Percentiles rank a stretch among this genome's conserved stretches.
These are phyloP conservation scores for Meta bourneti DNA, from an alignment of 2,888 invertebrate genomes.

Conservation along the genomic window DNA sequence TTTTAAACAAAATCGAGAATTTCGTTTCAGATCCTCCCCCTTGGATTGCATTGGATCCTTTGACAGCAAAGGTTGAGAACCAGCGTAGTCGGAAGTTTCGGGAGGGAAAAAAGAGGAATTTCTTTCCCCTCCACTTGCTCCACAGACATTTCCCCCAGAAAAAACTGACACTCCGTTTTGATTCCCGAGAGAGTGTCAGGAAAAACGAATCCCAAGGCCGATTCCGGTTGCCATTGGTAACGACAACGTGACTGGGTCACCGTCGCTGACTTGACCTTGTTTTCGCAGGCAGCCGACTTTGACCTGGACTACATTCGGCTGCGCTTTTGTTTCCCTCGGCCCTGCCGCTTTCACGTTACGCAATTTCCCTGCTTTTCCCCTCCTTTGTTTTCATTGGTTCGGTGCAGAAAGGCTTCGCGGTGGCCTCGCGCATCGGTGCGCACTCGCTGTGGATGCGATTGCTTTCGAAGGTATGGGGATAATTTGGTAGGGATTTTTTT, in stretches of 20 bases:
- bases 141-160: background rate
- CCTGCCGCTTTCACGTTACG: slow-evolving; percentile 29
- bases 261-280: slow-evolving; percentile 61
- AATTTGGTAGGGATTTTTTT: no score
- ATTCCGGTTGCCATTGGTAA: slow-evolving; percentile 65
- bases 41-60: background rate
- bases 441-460: background rate
- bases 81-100: no score
- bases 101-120: no score
- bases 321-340: slow-evolving; percentile 25
- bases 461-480: background rate
- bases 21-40: no score
- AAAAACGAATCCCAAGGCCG: slow-evolving; percentile 42
- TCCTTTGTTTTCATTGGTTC: background rate
- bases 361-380: slow-evolving; percentile 18
- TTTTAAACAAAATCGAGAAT: no score
- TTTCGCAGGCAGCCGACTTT: slow-evolving; percentile 58
- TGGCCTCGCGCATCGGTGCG: background rate
- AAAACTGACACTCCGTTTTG: background rate
- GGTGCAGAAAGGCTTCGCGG: background rate
- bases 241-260: slow-evolving; percentile 72
- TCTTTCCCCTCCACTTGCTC: background rate
- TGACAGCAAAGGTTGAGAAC: background rate
- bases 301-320: slow-evolving; percentile 62
- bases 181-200: background rate